Evolutionary conservation across 2,888 invertebrate genomes (phyloP).

Genomic region (Theretra japonica): DNA sequence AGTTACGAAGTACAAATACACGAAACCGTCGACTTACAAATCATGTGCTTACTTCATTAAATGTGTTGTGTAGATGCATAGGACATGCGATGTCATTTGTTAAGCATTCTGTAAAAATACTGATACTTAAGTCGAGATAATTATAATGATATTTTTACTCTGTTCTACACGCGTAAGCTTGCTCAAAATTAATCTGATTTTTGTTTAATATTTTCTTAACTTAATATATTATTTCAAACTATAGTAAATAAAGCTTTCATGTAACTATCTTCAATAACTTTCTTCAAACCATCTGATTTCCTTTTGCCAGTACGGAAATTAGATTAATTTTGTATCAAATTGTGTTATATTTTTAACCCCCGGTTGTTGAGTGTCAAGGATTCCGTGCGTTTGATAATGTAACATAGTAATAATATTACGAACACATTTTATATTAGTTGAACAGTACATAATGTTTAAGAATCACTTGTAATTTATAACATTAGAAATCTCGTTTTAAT

Average conservation of each 20-base stretch:
- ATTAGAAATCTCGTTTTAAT: conserved; percentile 40
- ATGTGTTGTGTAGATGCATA: background rate
- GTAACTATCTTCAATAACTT: background rate
- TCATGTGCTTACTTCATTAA: conserved; percentile 40
- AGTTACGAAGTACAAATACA: conserved; percentile 27
- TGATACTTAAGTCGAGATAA: conserved; percentile 3
- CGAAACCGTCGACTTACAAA: conserved; percentile 34
- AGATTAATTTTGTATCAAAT: conserved; percentile 7
- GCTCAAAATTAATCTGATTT: conserved; percentile 3
- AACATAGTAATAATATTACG: conserved; percentile 28
- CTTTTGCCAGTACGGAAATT: background rate
- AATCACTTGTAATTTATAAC: conserved; percentile 34
- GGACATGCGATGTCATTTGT: conserved; percentile 1
- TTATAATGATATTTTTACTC: too few species aligned
- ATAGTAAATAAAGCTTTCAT: background rate
- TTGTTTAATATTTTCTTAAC: background rate
- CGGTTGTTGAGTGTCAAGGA: conserved; percentile 1
- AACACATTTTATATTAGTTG: conserved; percentile 29
- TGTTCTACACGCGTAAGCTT: background rate
- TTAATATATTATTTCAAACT: background rate
- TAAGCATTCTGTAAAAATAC: background rate
- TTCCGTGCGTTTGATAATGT: background rate
- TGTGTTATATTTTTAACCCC: background rate
- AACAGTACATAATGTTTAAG: conserved; percentile 4
- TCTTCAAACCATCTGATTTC: background rate